phyloP scores from a whole-genome alignment of 2,888 invertebrate genomes.

The Gymnocheta viridis region DNA sequence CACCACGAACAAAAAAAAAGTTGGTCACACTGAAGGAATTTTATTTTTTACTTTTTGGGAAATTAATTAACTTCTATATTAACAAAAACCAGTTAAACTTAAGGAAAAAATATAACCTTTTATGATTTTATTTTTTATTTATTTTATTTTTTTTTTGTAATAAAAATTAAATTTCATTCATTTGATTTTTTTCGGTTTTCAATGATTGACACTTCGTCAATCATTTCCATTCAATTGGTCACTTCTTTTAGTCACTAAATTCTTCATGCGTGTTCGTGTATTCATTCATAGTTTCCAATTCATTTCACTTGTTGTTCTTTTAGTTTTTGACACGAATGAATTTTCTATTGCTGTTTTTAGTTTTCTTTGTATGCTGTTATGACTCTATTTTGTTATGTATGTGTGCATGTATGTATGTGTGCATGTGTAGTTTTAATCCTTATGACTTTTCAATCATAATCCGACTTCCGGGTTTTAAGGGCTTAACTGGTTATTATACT shows the following conservation, averaged over 20 bases:
- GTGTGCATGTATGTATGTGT: not conserved
- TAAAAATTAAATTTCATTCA: not conserved
- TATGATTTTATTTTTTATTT: not conserved
- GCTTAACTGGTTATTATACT: conserved; percentile 54
- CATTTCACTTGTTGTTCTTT: conserved; percentile 56
- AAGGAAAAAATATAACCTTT: conserved; percentile 34
- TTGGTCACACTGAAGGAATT: conserved; percentile 17
- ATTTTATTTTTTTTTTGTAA: not conserved
- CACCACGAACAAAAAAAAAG: too few species aligned
- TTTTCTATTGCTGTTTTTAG: conserved; percentile 41
- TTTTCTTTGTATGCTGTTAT: conserved; percentile 8
- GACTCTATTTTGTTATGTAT: not conserved
- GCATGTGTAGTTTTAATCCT: conserved; percentile 72
- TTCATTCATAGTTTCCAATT: conserved; percentile 50
- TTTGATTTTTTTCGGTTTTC: conserved; percentile 37
- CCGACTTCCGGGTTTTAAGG: conserved; percentile 73
- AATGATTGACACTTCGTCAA: conserved; percentile 66
- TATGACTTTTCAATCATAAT: conserved; percentile 73
- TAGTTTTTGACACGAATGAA: conserved; percentile 50
- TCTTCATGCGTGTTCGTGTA: not conserved
- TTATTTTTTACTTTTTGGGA: not conserved
- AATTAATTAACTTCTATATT: conserved; percentile 51
- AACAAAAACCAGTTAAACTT: conserved; percentile 3
- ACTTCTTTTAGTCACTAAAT: conserved; percentile 7
- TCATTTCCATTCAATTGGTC: conserved; percentile 52